Base-by-base conservation (phyloP, 2,797 vertebrate species). In the Cetoscarus ocellatus region DNA sequence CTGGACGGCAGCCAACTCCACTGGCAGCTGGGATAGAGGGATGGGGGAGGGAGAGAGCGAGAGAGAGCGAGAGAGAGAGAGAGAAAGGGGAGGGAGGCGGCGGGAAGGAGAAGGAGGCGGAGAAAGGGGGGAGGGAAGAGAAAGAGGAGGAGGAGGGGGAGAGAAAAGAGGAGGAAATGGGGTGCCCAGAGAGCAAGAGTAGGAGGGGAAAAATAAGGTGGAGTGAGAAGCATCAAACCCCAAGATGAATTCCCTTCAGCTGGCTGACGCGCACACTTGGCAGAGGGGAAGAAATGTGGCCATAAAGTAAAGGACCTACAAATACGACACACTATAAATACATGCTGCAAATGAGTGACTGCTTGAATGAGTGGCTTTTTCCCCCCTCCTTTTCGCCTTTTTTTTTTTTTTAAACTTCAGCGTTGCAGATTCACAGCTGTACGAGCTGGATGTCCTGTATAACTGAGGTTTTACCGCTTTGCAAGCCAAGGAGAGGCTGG, bases 1-100 rank as follows among this genome's bases (percentile, higher is more conserved):
- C 94, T 96, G 96, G 97, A 96, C 38, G 62, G 65, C 65, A 54
- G 94, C 96, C 96, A 97, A 94, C 88, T 86, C 75, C 77, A 88
- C 89, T 95, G 95, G 95, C 95, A 96, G 95, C 93, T 95, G 94
- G 87, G 95, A 91, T 83, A 89, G 92, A 91, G 89, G 75, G 86
- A 84, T 89, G 88, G 93, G 90, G 91, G 89, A 85, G 85, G 86
- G 89, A 78, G 80, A 84, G 78, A 71, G 68, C 71, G 73, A 89
- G 68, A 71, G 71, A 89, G 79, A 88, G 52, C 38, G n/a, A 52
- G 56, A 27, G 27, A 27, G 27, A 27, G 27, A 27, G 27, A 27
- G 27, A 27, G 80, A 88, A 81, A 77, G 72, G 85, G 84, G 82
- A 80, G 85, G 86, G 79, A 38, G 69, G 77, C 42, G 61, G 83